These are phyloP conservation scores for Drosophila barbarae DNA, from an alignment of 2,888 invertebrate genomes.

Conservation along the genomic window DNA sequence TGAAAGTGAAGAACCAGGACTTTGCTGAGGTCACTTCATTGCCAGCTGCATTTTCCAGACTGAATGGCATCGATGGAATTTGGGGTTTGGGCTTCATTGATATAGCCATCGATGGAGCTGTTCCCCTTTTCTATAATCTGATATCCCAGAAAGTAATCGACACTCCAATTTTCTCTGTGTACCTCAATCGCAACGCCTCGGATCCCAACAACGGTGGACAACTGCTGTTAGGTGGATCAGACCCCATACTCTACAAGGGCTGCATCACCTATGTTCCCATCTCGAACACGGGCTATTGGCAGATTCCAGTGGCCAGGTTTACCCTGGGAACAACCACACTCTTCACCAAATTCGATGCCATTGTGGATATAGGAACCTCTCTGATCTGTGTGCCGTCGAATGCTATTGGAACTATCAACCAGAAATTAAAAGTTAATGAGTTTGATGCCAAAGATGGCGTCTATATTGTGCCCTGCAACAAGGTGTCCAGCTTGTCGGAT, in stretches of 20 bases:
- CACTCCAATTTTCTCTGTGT: constrained; percentile 93
- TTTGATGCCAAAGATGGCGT: constrained; percentile 83
- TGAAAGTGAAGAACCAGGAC: constrained; percentile 87
- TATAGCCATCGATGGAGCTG: constrained; percentile 92
- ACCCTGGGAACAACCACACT: constrained; percentile 80
- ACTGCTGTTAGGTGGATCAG: constrained; percentile 94
- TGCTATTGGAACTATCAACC: constrained; percentile 43
- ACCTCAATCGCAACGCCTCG: constrained; percentile 87
- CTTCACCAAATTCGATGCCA: constrained; percentile 90
- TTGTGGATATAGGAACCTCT: constrained; percentile 97
- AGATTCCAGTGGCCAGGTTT: constrained; percentile 89
- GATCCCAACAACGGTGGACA: constrained; percentile 87
- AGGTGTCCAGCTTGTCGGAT: constrained; percentile 87
- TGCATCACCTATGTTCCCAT: constrained; percentile 86
- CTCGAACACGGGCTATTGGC: constrained; percentile 94
- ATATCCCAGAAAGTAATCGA: constrained; percentile 86
- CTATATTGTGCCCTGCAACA: constrained; percentile 87
- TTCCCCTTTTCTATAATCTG: constrained; percentile 95
- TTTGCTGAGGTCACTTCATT: constrained; percentile 92
- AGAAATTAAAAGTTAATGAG: constrained; percentile 25
- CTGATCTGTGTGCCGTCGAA: constrained; percentile 87
- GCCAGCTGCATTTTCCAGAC: constrained; percentile 92
- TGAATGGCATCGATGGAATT: constrained; percentile 91
- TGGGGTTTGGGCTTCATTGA: constrained; percentile 93
- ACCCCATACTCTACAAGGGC: constrained; percentile 90